phyloP scores from a whole-genome alignment of 1,140 invertebrate species.

The Centruroides sculpturatus region DNA sequence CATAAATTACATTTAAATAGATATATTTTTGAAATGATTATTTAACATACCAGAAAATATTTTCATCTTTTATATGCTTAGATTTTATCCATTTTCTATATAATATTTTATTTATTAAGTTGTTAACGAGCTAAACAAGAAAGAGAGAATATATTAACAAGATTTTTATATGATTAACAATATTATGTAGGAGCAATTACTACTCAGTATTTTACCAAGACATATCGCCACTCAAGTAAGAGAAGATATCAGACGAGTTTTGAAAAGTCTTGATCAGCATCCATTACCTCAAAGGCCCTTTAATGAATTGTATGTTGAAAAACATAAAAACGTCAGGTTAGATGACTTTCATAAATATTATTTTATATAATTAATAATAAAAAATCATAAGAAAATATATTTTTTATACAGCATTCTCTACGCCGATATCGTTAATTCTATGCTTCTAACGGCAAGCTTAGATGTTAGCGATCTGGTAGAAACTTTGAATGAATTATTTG shows the following conservation, averaged over 20 bases:
- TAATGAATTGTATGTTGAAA: conserved; percentile 72
- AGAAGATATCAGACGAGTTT: conserved; percentile 52
- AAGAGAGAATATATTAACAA: too few relatives aligned
- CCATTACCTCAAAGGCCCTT: conserved; percentile 26
- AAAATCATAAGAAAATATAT: background rate
- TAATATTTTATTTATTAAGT: too few relatives aligned
- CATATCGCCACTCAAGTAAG: conserved; percentile 67
- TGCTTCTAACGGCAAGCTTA: conserved; percentile 66
- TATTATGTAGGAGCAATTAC: conserved; percentile 53
- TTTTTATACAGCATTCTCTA: conserved; percentile 59
- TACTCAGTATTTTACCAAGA: conserved; percentile 71
- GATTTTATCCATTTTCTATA: too few relatives aligned
- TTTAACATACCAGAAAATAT: too few relatives aligned
- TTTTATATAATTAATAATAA: background rate
- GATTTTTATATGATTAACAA: conserved; percentile 6
- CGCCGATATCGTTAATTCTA: conserved; percentile 93
- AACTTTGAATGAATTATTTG: conserved; percentile 84
- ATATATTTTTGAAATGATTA: too few relatives aligned
- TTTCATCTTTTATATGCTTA: too few relatives aligned
- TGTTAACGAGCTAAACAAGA: too few relatives aligned
- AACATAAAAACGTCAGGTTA: conserved; percentile 68
- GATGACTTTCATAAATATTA: background rate
- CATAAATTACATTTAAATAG: too few relatives aligned
- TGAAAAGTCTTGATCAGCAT: conserved; percentile 36
- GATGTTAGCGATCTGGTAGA: conserved; percentile 68